Evolutionary conservation across 1,140 invertebrate genomes (phyloP).

Genomic region (Mesaphorura yosii): DNA sequence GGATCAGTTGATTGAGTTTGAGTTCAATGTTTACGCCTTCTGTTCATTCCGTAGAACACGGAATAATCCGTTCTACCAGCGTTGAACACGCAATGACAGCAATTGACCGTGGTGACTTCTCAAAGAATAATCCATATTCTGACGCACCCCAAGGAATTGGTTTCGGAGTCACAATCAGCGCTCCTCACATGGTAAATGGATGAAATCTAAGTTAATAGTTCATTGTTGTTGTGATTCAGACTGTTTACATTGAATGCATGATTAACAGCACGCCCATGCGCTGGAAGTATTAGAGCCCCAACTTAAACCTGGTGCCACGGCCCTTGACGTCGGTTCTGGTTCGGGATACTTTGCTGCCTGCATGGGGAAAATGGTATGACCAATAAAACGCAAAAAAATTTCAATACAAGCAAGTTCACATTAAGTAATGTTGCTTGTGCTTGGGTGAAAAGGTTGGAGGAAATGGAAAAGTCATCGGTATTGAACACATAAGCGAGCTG

Average conservation of each 20-base stretch:
- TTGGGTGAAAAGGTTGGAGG: conserved; percentile 39
- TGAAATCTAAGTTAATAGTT: not conserved
- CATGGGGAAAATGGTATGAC: conserved; percentile 48
- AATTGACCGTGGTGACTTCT: conserved; percentile 76
- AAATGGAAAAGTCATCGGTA: conserved; percentile 46
- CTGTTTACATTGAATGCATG: not conserved
- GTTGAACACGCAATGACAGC: conserved; percentile 73
- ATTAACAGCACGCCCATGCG: conserved; percentile 70
- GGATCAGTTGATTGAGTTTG: too few relatives aligned
- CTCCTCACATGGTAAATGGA: conserved; percentile 95
- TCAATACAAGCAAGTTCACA: not conserved
- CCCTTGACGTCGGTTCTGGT: conserved; percentile 68
- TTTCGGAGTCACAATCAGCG: conserved; percentile 87
- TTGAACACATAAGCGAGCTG: conserved; percentile 51
- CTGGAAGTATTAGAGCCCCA: conserved; percentile 77
- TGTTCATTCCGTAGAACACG: conserved; percentile 55
- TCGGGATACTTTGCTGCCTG: conserved; percentile 52
- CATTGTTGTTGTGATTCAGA: not conserved
- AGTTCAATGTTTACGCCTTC: not conserved
- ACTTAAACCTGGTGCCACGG: conserved; percentile 60
- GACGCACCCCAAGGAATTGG: conserved; percentile 73
- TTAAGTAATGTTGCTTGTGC: not conserved
- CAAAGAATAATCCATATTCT: conserved; percentile 58
- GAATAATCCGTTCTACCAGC: conserved; percentile 62
- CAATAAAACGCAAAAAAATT: not conserved